Conservation (phyloP, 2,888 invertebrate species). For the Ctenicera cuprea region DNA sequence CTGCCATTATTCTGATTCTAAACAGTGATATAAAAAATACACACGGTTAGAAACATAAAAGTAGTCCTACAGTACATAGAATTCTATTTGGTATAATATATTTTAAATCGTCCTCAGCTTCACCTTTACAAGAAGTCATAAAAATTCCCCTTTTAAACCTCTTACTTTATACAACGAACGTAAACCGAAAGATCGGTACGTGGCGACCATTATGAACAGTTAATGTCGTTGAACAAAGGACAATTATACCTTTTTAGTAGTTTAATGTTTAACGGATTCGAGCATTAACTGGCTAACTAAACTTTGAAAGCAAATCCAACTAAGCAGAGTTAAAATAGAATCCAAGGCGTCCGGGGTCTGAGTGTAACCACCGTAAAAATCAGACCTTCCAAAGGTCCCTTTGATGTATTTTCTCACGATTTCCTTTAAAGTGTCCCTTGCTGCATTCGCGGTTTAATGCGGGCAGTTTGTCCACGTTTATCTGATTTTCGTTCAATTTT, state of each 20-base stretch:
- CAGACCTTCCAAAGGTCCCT: conserved; percentile 37
- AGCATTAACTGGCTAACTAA: conserved; percentile 7
- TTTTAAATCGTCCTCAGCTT: too few species aligned
- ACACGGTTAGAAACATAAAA: too few species aligned
- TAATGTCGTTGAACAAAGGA: background rate
- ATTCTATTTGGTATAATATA: too few species aligned
- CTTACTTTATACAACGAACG: background rate
- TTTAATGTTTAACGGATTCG: conserved; percentile 19
- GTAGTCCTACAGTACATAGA: too few species aligned
- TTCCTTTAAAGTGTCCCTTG: conserved; percentile 23
- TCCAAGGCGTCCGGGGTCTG: conserved; percentile 25
- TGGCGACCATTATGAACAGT: background rate
- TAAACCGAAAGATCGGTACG: background rate
- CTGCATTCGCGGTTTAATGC: conserved; percentile 14
- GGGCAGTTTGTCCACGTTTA: conserved; percentile 23
- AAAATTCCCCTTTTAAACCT: too few species aligned
- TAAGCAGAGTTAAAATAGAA: conserved; percentile 40
- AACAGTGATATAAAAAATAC: too few species aligned
- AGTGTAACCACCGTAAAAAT: conserved; percentile 41
- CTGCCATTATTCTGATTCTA: too few species aligned
- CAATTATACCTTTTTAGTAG: conserved; percentile 2
- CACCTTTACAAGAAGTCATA: too few species aligned
- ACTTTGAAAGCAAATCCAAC: conserved; percentile 30
- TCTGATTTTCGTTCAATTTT: background rate
- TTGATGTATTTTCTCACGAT: conserved; percentile 43